Conservation (phyloP, 1,140 invertebrate genomes). For the Drosophila ercepeae region DNA sequence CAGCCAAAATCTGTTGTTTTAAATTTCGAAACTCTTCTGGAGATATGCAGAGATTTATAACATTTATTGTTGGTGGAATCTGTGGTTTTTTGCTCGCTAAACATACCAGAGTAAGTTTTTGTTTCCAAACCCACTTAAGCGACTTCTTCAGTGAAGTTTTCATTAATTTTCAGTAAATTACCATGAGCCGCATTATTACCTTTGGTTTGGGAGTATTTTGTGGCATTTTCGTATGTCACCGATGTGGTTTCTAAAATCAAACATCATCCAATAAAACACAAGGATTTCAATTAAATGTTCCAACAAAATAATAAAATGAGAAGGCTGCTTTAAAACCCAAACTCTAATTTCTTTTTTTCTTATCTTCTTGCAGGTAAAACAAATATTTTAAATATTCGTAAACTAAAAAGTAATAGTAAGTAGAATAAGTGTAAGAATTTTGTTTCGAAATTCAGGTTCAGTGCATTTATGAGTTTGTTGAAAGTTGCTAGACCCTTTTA, state of each 20-base stretch:
- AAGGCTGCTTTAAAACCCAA: neutral
- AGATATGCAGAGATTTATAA: constrained; percentile 43
- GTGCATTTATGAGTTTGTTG: constrained; percentile 46
- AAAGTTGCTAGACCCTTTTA: constrained; percentile 27
- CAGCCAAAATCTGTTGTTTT: neutral
- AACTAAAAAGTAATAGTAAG: neutral
- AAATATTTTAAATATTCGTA: too few species aligned
- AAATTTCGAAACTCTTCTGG: neutral
- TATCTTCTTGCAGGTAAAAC: constrained; percentile 1
- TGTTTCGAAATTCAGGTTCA: constrained; percentile 27
- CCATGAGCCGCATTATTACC: constrained; percentile 39
- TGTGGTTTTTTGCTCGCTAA: constrained; percentile 40
- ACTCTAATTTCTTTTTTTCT: neutral
- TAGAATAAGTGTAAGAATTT: neutral
- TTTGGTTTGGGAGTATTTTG: constrained; percentile 54
- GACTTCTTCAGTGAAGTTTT: neutral
- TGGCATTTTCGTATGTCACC: constrained; percentile 46
- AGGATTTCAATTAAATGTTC: neutral
- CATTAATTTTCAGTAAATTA: neutral
- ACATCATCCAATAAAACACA: neutral
- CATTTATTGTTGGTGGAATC: constrained; percentile 44
- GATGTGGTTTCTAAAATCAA: constrained; percentile 19
- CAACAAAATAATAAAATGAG: neutral
- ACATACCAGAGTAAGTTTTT: constrained; percentile 33
- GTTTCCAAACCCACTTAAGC: too few species aligned